phyloP scores from a whole-genome alignment of 64 coral and sea anemone genomes.

The Actinia equina region DNA sequence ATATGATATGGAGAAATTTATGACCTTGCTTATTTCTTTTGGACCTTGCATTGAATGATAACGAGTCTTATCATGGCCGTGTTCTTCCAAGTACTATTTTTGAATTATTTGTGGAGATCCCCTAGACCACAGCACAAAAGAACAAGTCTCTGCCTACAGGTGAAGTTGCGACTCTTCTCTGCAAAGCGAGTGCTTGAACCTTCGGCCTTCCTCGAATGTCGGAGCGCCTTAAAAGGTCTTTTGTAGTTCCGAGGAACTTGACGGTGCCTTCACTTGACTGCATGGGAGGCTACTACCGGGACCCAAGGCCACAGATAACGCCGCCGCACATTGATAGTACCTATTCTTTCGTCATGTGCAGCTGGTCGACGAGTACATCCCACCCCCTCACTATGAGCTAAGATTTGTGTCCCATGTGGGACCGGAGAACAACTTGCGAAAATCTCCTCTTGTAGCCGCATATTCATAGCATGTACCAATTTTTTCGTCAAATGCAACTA shows the following conservation, averaged over 20 bases:
- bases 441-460: neutral
- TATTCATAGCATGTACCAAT: neutral
- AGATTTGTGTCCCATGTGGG: neutral
- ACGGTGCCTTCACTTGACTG: slow-evolving; percentile 51
- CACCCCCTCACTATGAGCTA: neutral
- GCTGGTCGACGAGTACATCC: neutral
- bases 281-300: slow-evolving; percentile 51
- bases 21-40: too few species aligned
- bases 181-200: slow-evolving; percentile 46
- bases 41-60: too few species aligned
- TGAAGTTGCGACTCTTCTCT: slow-evolving; percentile 42
- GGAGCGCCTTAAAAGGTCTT: slow-evolving; percentile 38
- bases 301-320: slow-evolving; percentile 29
- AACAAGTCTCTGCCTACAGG: slow-evolving; percentile 39
- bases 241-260: slow-evolving; percentile 14
- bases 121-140: slow-evolving; percentile 45
- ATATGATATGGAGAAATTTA: too few species aligned
- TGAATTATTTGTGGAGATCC: slow-evolving; percentile 15
- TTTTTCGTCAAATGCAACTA: neutral
- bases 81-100: neutral
- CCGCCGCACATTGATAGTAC: slow-evolving; percentile 27
- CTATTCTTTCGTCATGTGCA: slow-evolving; percentile 35
- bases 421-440: neutral
- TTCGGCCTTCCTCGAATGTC: slow-evolving; percentile 42
- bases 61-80: too few species aligned